Base-by-base conservation (phyloP, 2,797 vertebrate genomes). In the Cossypha heuglini region DNA sequence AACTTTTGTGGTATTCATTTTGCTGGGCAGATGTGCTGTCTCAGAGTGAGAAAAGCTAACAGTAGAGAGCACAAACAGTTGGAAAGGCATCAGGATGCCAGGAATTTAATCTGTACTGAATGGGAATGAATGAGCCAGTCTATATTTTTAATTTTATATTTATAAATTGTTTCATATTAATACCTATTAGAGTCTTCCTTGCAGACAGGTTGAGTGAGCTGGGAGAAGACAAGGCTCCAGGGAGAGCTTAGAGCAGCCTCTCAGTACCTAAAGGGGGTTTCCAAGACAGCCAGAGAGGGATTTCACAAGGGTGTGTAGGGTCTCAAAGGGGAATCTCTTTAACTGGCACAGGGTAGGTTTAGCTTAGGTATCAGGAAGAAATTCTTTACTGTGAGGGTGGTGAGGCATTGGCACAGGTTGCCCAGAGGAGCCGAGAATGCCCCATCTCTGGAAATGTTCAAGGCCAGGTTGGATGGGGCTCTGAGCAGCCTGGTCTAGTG, bases 221-320 rank as follows among this genome's bases (percentile, higher is more conserved):
- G 33, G 51, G n/a, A 22, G n/a, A 57, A 33, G 28, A 38, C 7
- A 38, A 51, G 45, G 38, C 51, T 46, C 5, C 33, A 52, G 21
- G 13, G 49, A 51, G 17, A 63, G 20, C 24, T 49, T 7, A 19
- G 37, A 57, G 12, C 20, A 45, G 28, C 37, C 20, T 76, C 38
- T 18, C 43, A 13, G 51, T 71, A 31, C 49, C 37, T 71, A 6
- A 25, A 0, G 0, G 24, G 16, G 24, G 5, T n/a, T 28, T 45
- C 9, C 4, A 13, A 7, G 19, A 49, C 5, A 22, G 17, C 14
- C n/a, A 35, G 57, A 40, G 49, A 33, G 57, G 29, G 43, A 40
- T 77, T 57, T 58, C 51, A 51, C n/a, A 31, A 9, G 9, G 33
- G 2, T 0, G 0, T 19, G 37, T 22, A 19, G 7, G 24, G 16